phyloP scores from a whole-genome alignment of 2,113 vertebrate species.

The Etheostoma spectabile region DNA sequence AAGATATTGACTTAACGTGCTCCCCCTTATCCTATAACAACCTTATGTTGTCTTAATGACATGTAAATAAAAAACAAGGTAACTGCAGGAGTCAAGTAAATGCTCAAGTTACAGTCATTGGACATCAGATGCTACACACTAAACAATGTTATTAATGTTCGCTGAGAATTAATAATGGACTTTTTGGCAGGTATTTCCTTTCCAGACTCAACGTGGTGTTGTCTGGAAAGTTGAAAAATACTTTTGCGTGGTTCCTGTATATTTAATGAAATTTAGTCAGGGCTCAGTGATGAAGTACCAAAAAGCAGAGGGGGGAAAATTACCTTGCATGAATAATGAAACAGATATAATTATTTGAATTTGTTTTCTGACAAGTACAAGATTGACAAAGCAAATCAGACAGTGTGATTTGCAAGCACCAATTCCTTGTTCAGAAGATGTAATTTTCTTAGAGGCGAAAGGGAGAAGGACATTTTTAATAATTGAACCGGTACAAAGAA shows the following conservation, averaged over 20 bases:
- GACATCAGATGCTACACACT: not conserved
- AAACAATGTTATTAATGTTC: constrained; percentile 35
- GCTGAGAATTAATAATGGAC: constrained; percentile 42
- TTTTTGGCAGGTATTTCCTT: constrained; percentile 25
- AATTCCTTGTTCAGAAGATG: constrained; percentile 60
- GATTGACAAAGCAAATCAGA: constrained; percentile 41
- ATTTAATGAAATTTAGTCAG: constrained; percentile 53
- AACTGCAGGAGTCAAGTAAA: not conserved
- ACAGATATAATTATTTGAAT: constrained; percentile 50
- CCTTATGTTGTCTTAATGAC: not conserved
- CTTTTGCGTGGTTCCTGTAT: constrained; percentile 35
- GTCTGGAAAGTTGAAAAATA: constrained; percentile 12
- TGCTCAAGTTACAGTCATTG: not conserved
- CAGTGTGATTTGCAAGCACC: constrained; percentile 41
- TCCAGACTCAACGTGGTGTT: constrained; percentile 15
- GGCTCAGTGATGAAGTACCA: constrained; percentile 22
- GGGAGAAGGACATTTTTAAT: constrained; percentile 27
- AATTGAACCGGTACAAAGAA: constrained; percentile 24
- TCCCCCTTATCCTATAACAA: not conserved
- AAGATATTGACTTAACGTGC: not conserved
- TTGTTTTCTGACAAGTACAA: constrained; percentile 51
- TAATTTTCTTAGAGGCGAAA: constrained; percentile 27
- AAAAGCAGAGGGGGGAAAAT: constrained; percentile 10
- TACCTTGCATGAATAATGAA: constrained; percentile 59
- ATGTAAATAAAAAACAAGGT: not conserved